Evolutionary conservation across 2,888 invertebrate genomes (phyloP).

Genomic region (Urechis unicinctus): DNA sequence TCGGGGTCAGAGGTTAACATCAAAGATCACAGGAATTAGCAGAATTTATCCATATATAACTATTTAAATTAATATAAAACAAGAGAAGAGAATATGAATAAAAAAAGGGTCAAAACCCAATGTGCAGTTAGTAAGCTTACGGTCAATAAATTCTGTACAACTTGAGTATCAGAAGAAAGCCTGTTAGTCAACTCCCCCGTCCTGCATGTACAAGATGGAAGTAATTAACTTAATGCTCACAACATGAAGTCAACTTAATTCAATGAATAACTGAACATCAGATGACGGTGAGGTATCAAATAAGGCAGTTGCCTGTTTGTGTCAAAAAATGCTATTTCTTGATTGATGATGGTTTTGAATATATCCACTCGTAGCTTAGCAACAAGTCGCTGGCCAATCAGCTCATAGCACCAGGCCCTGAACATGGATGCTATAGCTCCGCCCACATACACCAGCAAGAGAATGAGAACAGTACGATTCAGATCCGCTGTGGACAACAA

Average conservation of each 20-base stretch:
- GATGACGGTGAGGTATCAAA: background rate
- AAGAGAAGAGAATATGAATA: too few species aligned
- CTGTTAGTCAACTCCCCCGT: conserved; percentile 47
- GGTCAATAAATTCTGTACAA: conserved; percentile 46
- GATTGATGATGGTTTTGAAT: conserved; percentile 33
- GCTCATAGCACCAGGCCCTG: conserved; percentile 40
- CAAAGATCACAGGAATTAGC: too few species aligned
- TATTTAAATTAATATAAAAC: too few species aligned
- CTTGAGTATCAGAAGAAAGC: conserved; percentile 45
- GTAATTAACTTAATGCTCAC: background rate
- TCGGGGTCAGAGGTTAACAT: background rate
- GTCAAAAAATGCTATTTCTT: conserved; percentile 48
- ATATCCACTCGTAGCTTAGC: conserved; percentile 39
- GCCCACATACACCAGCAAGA: conserved; percentile 34
- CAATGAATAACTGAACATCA: background rate
- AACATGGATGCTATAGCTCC: conserved; percentile 34
- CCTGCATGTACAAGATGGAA: conserved; percentile 18
- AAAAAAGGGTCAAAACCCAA: too few species aligned
- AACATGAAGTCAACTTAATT: background rate
- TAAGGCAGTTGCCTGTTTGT: conserved; percentile 33
- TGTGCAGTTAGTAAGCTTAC: too few species aligned
- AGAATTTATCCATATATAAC: too few species aligned
- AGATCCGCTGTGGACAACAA: conserved; percentile 39
- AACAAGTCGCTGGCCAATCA: conserved; percentile 45
- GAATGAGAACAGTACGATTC: conserved; percentile 35